Evolutionary conservation across 2,797 vertebrate species (phyloP).

Genomic region (Clarias pachynema): DNA sequence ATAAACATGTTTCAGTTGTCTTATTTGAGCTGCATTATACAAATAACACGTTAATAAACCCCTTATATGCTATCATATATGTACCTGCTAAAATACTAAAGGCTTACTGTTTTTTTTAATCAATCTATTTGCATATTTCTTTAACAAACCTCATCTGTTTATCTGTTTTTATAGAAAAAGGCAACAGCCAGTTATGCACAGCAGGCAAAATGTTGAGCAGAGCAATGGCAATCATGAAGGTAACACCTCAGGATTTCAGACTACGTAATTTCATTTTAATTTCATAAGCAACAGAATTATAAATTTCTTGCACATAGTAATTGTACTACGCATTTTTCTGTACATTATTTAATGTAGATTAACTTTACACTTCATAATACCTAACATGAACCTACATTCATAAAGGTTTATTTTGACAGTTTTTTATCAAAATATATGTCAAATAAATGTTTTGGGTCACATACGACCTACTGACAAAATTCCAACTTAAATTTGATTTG

Average conservation of each 20-base stretch:
- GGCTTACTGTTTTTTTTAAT: not conserved
- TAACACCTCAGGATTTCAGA: slow-evolving; percentile 60
- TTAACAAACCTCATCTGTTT: not conserved
- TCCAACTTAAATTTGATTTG: no score
- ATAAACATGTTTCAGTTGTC: not conserved
- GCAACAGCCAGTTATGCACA: slow-evolving; percentile 80
- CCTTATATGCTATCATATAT: not conserved
- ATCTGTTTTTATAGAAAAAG: slow-evolving; percentile 79
- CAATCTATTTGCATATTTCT: not conserved
- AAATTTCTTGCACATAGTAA: not conserved
- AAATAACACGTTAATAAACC: not conserved
- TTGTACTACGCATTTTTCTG: not conserved
- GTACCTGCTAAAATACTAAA: not conserved
- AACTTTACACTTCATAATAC: not conserved
- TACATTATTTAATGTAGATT: not conserved
- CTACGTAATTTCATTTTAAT: not conserved
- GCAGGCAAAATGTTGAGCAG: slow-evolving; percentile 80
- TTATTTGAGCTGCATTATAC: not conserved
- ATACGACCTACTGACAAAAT: no score
- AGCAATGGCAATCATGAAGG: slow-evolving; percentile 87
- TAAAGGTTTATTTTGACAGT: not conserved
- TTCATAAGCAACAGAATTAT: not conserved
- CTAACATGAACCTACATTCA: not conserved
- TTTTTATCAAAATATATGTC: not conserved
- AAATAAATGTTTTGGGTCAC: not conserved